Evolutionary conservation across 2,797 vertebrate genomes (phyloP), one percentile per base, ranked within the genome.

Genomic region (Alectoris magna): DNA sequence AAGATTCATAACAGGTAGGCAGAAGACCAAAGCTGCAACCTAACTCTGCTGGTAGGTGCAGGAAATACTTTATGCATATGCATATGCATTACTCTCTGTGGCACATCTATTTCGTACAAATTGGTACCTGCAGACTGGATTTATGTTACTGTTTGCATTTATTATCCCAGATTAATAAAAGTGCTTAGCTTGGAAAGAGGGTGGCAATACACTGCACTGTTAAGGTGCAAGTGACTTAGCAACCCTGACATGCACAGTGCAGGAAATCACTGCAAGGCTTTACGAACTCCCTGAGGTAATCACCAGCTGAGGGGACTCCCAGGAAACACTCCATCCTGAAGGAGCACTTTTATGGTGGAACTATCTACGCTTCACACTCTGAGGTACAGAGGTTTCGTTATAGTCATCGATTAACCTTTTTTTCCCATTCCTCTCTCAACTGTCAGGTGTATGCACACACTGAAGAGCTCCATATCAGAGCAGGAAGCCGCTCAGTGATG

Each of bases 1-100:
- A 81, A 86, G 76, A 94, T 84, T 56, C 85, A 88, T 82, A 48
- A 77, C 71, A 90, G 66, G 48, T 36, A 82, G 67, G 73, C 62
- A 27, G 58, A 93, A 93, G 82, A 87, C 31, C 82, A 88, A 92
- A 43, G 56, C 29, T 91, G 46, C 43, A 91, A 68, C 43, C 29
- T 51, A 48, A 69, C 16, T 81, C 34, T 73, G 51, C 48, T 87
- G 69, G 36, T 34, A 58, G 31, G 39, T 64, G 12, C 73, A 94
- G 78, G 59, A 89, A 91, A 84, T 75, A 55, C 34, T 15, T 88
- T 69, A 22, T 24, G 34, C 34, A 38, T 69, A 22, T 24, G 34
- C 34, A 38, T 36, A 55, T 36, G 14, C 58, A 14, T 70, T 82
- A 49, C 24, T 53, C 43, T 80, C 66, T 85, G 66, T 1, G 23